These are phyloP conservation scores for Ctenicera cuprea DNA, from an alignment of 2,888 invertebrate species.

Conservation along the genomic window DNA sequence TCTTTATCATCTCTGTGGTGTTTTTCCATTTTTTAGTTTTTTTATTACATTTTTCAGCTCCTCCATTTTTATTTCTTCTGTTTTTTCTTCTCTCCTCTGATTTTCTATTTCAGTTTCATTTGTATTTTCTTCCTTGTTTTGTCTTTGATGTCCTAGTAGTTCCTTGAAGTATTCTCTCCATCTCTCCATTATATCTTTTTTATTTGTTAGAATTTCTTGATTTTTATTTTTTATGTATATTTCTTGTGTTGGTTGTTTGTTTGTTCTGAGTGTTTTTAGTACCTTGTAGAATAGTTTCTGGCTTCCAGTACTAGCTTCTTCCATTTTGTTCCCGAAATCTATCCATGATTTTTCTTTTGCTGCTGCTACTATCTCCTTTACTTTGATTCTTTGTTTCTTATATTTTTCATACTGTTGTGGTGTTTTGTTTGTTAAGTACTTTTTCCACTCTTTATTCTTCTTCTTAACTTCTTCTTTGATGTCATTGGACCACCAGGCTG, in stretches of 20 bases:
- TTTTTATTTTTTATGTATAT: neutral
- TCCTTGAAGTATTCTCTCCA: conserved; percentile 3
- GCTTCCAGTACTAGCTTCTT: neutral
- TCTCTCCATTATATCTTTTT: conserved; percentile 7
- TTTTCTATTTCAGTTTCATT: conserved; percentile 1
- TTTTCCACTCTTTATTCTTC: neutral
- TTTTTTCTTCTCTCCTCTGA: neutral
- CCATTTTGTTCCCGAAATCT: conserved; percentile 8
- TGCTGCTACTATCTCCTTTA: neutral
- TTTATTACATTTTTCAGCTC: no score
- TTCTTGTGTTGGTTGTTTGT: neutral
- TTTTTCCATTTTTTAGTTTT: no score
- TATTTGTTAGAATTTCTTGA: neutral
- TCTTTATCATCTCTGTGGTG: no score
- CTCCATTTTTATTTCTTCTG: neutral
- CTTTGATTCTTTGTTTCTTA: conserved; percentile 3
- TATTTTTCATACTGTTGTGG: conserved; percentile 5
- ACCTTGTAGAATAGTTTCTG: conserved; percentile 10
- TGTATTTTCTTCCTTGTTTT: neutral
- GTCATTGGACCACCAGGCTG: conserved; percentile 10
- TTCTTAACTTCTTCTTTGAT: conserved; percentile 5
- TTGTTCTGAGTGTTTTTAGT: conserved; percentile 13
- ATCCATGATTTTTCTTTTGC: conserved; percentile 10
- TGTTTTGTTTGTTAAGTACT: conserved; percentile 6
- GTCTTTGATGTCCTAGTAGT: conserved; percentile 3